Conservation (phyloP, 2,888 invertebrate species). For the Dinocampus coccinellae region DNA sequence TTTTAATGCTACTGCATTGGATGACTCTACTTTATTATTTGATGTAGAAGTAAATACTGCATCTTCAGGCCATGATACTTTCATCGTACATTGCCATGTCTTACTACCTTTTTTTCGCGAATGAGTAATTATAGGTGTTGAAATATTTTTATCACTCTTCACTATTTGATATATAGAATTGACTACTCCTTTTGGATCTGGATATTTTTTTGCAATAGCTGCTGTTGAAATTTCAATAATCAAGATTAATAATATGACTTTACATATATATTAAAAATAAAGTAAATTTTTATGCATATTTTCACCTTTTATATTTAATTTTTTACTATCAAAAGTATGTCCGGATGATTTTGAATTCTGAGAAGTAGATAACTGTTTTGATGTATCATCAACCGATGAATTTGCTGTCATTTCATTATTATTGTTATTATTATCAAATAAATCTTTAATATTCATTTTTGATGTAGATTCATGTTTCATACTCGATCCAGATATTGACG, state of each 20-base stretch:
- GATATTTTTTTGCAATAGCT: constrained; percentile 67
- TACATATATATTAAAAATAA: too few species aligned
- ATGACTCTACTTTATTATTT: constrained; percentile 72
- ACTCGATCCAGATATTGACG: neutral
- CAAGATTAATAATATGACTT: too few species aligned
- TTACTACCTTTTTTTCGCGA: constrained; percentile 47
- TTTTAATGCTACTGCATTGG: constrained; percentile 71
- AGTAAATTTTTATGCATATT: neutral
- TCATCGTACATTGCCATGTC: constrained; percentile 73
- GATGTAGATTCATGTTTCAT: neutral
- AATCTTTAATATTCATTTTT: neutral
- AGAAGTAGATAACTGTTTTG: too few species aligned
- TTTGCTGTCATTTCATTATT: too few species aligned
- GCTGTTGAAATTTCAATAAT: too few species aligned
- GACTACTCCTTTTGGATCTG: constrained; percentile 70
- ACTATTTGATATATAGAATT: constrained; percentile 70
- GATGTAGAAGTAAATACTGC: constrained; percentile 72
- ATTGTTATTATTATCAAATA: constrained; percentile 5
- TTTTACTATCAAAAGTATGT: too few species aligned
- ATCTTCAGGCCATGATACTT: constrained; percentile 74
- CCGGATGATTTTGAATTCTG: too few species aligned
- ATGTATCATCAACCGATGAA: too few species aligned
- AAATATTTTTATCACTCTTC: neutral
- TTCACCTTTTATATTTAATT: neutral
- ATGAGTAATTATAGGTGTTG: neutral